Evolutionary conservation across 2,888 invertebrate genomes (phyloP).

Genomic region (Romanomermis culicivorax): DNA sequence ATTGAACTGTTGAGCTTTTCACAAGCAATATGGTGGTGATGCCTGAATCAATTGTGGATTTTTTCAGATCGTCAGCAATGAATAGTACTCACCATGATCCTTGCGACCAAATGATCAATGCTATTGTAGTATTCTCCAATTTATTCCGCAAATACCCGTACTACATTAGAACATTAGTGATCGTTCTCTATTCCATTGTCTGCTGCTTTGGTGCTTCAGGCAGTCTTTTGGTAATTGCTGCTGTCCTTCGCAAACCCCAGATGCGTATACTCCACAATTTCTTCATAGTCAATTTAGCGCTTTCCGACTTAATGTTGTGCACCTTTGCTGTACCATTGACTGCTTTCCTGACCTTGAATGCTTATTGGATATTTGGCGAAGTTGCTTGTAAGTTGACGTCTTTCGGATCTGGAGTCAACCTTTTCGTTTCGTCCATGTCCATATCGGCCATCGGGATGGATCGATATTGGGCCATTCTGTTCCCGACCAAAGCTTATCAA

Average conservation of each 20-base stretch:
- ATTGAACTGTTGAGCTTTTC: no score
- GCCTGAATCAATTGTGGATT: no score
- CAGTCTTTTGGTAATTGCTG: constrained; percentile 57
- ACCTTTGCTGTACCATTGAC: constrained; percentile 73
- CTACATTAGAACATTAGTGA: neutral
- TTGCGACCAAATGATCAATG: no score
- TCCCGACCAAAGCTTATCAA: constrained; percentile 23
- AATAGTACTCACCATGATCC: no score
- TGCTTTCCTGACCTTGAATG: constrained; percentile 58
- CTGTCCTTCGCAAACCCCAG: constrained; percentile 57
- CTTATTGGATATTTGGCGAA: constrained; percentile 57
- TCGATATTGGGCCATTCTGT: constrained; percentile 26
- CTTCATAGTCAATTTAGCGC: constrained; percentile 30
- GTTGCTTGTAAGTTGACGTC: constrained; percentile 59
- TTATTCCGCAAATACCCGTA: neutral
- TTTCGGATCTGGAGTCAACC: constrained; percentile 57
- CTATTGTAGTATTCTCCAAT: no score
- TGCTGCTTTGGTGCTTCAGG: constrained; percentile 47
- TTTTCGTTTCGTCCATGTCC: constrained; percentile 76
- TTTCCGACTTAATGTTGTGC: constrained; percentile 53
- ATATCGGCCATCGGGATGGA: constrained; percentile 56
- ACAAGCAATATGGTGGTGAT: no score
- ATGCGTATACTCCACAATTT: constrained; percentile 63
- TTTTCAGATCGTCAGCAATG: no score
- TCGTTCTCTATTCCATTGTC: neutral